Base-by-base conservation (phyloP, 2,888 invertebrate genomes). In the Lamproptera curius region DNA sequence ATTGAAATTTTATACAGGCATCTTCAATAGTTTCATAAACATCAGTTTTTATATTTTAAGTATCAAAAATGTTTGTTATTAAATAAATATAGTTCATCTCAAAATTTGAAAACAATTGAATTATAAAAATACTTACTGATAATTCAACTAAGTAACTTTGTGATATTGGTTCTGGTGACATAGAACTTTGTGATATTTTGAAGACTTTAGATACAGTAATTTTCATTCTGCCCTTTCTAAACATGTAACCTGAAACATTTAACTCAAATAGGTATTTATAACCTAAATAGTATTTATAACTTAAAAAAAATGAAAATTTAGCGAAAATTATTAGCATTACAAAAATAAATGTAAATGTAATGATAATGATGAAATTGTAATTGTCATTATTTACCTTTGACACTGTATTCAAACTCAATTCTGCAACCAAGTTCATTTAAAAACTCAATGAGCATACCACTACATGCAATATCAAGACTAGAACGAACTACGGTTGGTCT, bases 151-250 rank as follows among this genome's bases (percentile, higher is more conserved):
- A 89, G 79, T 97, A 96, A 67, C 97, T 97, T 67, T 95, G 94
- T 1, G 97, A 95, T 61, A 98, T 93, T 0, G 96, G 92, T 70
- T 98, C 97, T 28, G 92, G 92, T 53, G 92, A 91, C 76, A 92
- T 92, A 45, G 93, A 93, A 34, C 90, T 90, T 53, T 83, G 85
- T 5, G 87, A 77, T 76, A 95, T 92, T 90, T 96, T 97, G 65
- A 95, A 96, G 49, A 98, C 94, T 79, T 98, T 98, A 0, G 97
- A 95, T 0, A 98, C 97, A 0, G 97, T 97, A 14, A 98, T 95
- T 80, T 98, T 98, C 96, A 98, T 97, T 51, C 97, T 90, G 0
- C 98, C 98, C 80, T 98, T 98, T 49, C 97, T 91, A 67, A 98
- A 98, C 93, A 98, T 95, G 67, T 95, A 97, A 11, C 93, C 89